Evolutionary conservation across 2,113 vertebrate species (phyloP).

Genomic region (Muscicapa adusta): DNA sequence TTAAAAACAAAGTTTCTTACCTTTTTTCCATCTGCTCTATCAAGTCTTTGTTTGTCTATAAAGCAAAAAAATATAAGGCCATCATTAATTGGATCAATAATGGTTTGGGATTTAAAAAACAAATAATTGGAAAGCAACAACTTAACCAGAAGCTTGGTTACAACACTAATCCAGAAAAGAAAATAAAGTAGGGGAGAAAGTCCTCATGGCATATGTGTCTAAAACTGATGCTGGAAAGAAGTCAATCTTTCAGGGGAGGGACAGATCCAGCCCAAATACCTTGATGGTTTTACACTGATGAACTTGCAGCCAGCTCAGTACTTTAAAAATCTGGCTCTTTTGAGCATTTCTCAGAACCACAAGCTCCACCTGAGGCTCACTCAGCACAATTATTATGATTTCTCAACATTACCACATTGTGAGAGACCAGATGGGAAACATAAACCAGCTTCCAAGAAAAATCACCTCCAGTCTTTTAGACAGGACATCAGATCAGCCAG

Average conservation of each 20-base stretch:
- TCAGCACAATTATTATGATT: neutral
- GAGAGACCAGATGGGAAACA: neutral
- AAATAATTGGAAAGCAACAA: neutral
- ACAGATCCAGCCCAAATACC: neutral
- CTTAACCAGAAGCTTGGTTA: neutral
- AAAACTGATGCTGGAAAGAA: neutral
- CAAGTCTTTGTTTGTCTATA: conserved; percentile 71
- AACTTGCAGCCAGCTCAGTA: neutral
- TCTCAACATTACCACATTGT: neutral
- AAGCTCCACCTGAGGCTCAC: neutral
- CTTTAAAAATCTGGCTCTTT: neutral
- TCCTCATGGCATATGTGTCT: rapidly evolving
- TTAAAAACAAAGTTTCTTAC: conserved; percentile 48
- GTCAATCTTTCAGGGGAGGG: neutral
- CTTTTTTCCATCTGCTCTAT: conserved; percentile 80
- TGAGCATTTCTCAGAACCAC: neutral
- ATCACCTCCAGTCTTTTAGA: neutral
- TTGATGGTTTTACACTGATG: neutral
- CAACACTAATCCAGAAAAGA: neutral
- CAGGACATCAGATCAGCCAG: neutral
- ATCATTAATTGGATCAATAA: neutral
- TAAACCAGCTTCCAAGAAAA: neutral
- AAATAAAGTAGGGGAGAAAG: neutral
- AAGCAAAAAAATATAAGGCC: neutral
- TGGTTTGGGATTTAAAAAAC: neutral